These are phyloP conservation scores for human DNA, from an alignment of 2,113 vertebrate species.

Conservation along the genomic window GRCh38 chr20:36479001-36479500, in stretches of 20 bases:
- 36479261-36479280: neutral
- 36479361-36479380: neutral
- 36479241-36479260: neutral
- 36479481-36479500: neutral
- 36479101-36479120: neutral
- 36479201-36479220: neutral
- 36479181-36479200: neutral
- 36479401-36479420: neutral
- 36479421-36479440: constrained; percentile 7
- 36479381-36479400: neutral
- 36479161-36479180: fast-evolving
- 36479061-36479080: neutral
- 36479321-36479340: neutral
- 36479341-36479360: neutral
- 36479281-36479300: neutral
- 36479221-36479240: neutral
- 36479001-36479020: neutral
- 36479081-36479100: constrained; percentile 9
- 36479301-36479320: neutral
- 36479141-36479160: neutral
- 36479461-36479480: neutral
- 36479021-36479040: neutral
- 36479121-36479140: neutral
- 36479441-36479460: neutral
- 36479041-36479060: neutral